Percentiles rank a stretch among this genome's conserved stretches.
Evolutionary conservation across 2,113 vertebrate species (phyloP).

Genomic region (Sisor rabdophorus): DNA sequence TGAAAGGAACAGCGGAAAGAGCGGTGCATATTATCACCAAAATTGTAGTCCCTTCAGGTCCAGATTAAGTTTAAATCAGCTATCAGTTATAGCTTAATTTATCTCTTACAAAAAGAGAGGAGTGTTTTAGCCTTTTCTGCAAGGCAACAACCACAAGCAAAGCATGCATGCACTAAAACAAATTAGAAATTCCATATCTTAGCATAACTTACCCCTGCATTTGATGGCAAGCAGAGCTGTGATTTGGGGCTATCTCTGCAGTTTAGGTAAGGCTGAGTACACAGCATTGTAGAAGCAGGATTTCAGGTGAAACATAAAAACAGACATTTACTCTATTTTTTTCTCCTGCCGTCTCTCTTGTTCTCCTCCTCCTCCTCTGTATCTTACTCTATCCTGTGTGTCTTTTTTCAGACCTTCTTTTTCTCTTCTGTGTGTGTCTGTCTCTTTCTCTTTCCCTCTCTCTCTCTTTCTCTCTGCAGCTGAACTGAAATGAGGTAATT

Average conservation of each 20-base stretch:
- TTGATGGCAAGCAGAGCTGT: constrained; percentile 52
- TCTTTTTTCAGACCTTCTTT: constrained; percentile 8
- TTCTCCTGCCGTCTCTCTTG: constrained; percentile 24
- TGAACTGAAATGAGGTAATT: constrained; percentile 62
- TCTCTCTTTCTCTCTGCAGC: constrained; percentile 45
- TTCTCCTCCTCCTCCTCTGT: constrained; percentile 9
- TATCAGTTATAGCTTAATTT: constrained; percentile 13
- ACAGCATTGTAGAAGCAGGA: constrained; percentile 63
- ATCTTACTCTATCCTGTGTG: constrained; percentile 2
- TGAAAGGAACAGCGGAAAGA: constrained; percentile 11
- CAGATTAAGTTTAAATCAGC: constrained; percentile 34
- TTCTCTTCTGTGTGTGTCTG: constrained; percentile 1
- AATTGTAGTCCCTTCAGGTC: constrained; percentile 21
- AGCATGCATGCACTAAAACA: constrained; percentile 19
- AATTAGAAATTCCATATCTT: constrained; percentile 16
- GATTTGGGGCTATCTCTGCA: constrained; percentile 61
- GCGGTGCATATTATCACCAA: constrained; percentile 17
- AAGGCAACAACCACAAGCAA: constrained; percentile 4
- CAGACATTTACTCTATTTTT: constrained; percentile 40
- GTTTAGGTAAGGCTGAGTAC: constrained; percentile 62
- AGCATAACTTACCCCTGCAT: constrained; percentile 59
- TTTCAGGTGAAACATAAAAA: constrained; percentile 58
- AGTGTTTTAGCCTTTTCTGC: constrained; percentile 10
- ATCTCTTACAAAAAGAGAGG: constrained; percentile 28
- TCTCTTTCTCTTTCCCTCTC: constrained; percentile 20